A percentile compares a stretch with the other conserved stretches of the same genome.
Conservation (phyloP, 2,888 invertebrate species). For the Andrena minutula region DNA sequence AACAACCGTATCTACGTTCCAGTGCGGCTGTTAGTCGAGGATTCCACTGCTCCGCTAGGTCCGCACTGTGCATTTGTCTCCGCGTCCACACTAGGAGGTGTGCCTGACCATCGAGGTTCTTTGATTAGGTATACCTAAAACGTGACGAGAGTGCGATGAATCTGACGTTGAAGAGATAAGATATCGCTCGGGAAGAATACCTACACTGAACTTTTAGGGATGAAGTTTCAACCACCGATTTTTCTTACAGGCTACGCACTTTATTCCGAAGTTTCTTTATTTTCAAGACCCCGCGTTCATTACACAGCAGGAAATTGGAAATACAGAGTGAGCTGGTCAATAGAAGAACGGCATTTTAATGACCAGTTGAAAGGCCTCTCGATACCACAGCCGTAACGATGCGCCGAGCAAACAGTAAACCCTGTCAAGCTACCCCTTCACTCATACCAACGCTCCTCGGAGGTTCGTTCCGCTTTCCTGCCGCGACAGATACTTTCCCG, state of each 20-base stretch:
- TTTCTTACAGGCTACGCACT: too few species aligned
- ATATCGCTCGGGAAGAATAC: not conserved
- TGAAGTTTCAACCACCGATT: not conserved
- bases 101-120: not conserved
- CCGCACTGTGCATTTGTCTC: too few species aligned
- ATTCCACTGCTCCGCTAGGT: not conserved
- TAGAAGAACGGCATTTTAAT: too few species aligned
- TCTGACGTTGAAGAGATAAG: not conserved
- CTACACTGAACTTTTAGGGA: not conserved
- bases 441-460: not conserved
- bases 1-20: slow-evolving; percentile 23
- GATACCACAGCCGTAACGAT: too few species aligned
- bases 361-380: too few species aligned
- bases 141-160: not conserved
- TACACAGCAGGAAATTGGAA: too few species aligned
- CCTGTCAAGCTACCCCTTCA: not conserved
- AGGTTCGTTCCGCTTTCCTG: not conserved
- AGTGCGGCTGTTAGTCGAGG: not conserved
- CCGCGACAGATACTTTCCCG: not conserved
- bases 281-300: not conserved
- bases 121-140: not conserved
- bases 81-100: too few species aligned
- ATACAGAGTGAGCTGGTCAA: too few species aligned
- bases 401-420: slow-evolving; percentile 1
- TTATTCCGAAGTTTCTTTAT: too few species aligned